These are phyloP conservation scores for Sphinx pinastri DNA, from an alignment of 2,888 invertebrate species.

Conservation along the genomic window DNA sequence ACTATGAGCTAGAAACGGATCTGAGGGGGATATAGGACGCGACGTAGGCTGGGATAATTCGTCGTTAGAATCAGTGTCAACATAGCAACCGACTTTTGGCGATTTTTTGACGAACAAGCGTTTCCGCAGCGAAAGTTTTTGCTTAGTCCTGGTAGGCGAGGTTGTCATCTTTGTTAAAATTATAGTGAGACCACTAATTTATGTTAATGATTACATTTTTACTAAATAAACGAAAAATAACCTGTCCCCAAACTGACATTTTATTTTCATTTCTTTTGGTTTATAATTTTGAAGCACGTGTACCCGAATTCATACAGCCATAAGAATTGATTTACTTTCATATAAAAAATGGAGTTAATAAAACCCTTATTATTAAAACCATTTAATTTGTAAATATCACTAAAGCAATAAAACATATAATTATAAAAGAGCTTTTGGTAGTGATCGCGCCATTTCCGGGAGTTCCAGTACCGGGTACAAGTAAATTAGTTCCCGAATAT, in stretches of 20 bases:
- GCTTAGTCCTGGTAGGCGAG: conserved; percentile 77
- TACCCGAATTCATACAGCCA: neutral
- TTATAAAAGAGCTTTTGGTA: neutral
- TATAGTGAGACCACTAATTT: conserved; percentile 68
- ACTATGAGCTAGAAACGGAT: conserved; percentile 77
- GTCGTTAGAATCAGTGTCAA: conserved; percentile 78
- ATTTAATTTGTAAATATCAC: neutral
- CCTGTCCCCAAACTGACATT: conserved; percentile 48
- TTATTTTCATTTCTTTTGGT: conserved; percentile 6
- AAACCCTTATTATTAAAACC: no score
- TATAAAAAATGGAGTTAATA: no score
- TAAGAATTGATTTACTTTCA: neutral
- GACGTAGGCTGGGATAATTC: conserved; percentile 72
- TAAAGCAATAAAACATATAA: conserved; percentile 1
- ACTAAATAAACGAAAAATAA: conserved; percentile 75
- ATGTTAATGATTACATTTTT: conserved; percentile 81
- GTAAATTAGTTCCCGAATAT: conserved; percentile 68
- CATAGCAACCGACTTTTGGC: conserved; percentile 81
- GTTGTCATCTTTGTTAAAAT: conserved; percentile 76
- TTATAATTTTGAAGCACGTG: neutral
- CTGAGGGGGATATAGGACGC: conserved; percentile 77
- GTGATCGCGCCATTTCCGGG: neutral
- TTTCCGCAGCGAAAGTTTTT: conserved; percentile 79
- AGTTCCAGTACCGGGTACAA: conserved; percentile 74
- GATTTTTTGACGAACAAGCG: conserved; percentile 80